Conservation (phyloP, 2,113 vertebrate genomes). For the Silurus glanis region DNA sequence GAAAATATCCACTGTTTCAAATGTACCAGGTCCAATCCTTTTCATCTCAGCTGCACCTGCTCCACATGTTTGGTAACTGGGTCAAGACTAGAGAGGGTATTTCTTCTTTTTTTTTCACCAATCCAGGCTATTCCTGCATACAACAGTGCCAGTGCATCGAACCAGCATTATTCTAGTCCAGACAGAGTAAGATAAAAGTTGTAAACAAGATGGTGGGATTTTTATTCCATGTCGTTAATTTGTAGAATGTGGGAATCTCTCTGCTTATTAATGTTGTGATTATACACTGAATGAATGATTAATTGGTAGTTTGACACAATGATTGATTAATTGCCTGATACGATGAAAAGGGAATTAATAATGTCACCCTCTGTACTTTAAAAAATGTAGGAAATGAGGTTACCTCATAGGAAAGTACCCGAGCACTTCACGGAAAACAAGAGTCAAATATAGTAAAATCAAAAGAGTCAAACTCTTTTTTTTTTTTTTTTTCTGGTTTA, state of each 20-base stretch:
- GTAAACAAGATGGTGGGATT: constrained; percentile 47
- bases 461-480: background rate
- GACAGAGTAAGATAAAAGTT: constrained; percentile 48
- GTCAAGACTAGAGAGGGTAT: constrained; percentile 66
- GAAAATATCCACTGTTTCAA: constrained; percentile 39
- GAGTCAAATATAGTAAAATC: background rate
- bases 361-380: background rate
- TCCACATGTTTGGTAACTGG: constrained; percentile 65
- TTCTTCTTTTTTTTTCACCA: constrained; percentile 63
- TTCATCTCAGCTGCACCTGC: constrained; percentile 41
- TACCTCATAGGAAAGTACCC: background rate
- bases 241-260: background rate
- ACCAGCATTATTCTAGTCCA: constrained; percentile 59
- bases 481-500: background rate
- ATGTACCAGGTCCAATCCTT: constrained; percentile 9
- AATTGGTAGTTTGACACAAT: background rate
- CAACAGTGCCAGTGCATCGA: constrained; percentile 53
- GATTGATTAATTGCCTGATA: background rate
- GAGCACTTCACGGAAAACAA: background rate
- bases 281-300: background rate
- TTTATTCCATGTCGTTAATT: background rate
- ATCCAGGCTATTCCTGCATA: constrained; percentile 66
- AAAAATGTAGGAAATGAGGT: background rate
- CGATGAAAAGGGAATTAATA: background rate
- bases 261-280: background rate